Evolutionary conservation across 2,113 vertebrate species (phyloP).

Genomic region (Ctenomys sociabilis): DNA sequence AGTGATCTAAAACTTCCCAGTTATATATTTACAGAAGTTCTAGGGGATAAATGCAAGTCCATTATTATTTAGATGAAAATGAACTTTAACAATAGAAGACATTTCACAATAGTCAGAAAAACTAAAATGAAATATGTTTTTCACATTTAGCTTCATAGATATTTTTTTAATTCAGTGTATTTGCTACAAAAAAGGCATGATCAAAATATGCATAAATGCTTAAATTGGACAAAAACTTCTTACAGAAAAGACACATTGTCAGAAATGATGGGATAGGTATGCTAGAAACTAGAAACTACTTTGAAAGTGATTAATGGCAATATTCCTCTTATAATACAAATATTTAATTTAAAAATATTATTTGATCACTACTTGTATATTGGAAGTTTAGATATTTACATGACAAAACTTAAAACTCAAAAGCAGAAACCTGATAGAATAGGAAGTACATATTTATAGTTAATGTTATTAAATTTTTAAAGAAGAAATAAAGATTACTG

Average conservation of each 20-base stretch:
- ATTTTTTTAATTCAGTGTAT: not conserved
- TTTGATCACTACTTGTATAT: not conserved
- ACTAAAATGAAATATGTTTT: not conserved
- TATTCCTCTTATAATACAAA: not conserved
- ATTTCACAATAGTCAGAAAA: not conserved
- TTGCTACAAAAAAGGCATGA: not conserved
- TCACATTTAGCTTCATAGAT: not conserved
- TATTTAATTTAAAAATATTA: not conserved
- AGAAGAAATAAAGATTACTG: not conserved
- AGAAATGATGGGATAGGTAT: not conserved
- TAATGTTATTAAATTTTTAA: not conserved
- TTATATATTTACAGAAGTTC: not conserved
- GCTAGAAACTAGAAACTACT: not conserved
- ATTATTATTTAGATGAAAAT: not conserved
- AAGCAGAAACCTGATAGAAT: not conserved
- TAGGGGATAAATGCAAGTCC: not conserved
- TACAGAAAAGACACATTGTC: not conserved
- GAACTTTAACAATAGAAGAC: not conserved
- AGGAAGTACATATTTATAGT: not conserved
- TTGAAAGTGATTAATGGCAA: not conserved
- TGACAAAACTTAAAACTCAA: not conserved
- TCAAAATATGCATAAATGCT: not conserved
- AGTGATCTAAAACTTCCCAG: not conserved
- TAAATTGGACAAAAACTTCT: not conserved
- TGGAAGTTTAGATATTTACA: not conserved